Conservation (phyloP, 1,140 invertebrate species). For the Leptonema lineaticorne region DNA sequence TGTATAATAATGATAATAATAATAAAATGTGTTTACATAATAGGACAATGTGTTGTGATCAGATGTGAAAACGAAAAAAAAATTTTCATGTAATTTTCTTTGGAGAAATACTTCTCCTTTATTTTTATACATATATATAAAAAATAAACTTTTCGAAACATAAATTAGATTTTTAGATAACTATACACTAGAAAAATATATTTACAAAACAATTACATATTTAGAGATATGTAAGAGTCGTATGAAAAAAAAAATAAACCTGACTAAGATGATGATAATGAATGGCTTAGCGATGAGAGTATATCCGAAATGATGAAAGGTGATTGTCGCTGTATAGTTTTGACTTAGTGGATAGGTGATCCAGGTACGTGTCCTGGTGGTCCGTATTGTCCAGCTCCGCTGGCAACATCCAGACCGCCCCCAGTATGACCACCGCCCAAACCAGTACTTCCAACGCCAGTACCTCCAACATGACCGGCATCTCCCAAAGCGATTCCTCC, state of each 20-base stretch:
- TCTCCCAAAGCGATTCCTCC: conserved; percentile 31
- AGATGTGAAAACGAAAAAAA: too few species aligned
- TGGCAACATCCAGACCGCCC: conserved; percentile 4
- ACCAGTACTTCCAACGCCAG: conserved; percentile 3
- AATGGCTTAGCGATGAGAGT: conserved; percentile 19
- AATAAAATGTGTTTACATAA: too few species aligned
- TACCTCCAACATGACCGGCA: conserved; percentile 34
- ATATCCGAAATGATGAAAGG: not conserved
- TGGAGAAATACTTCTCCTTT: conserved; percentile 14
- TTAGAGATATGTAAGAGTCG: conserved; percentile 2
- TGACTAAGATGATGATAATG: conserved; percentile 24
- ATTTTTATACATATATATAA: conserved; percentile 9
- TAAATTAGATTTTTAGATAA: conserved; percentile 21
- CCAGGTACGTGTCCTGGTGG: conserved; percentile 35
- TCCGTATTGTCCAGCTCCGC: conserved; percentile 29
- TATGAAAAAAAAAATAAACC: conserved; percentile 11
- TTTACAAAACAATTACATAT: conserved; percentile 20
- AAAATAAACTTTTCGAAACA: conserved; percentile 18
- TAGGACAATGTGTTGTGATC: too few species aligned
- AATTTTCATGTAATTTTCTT: too few species aligned
- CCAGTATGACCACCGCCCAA: conserved; percentile 7
- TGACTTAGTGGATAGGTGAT: conserved; percentile 29
- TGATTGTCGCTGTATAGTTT: not conserved
- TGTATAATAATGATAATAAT: too few species aligned
- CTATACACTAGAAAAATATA: conserved; percentile 29